A percentile compares a stretch with the other conserved stretches of the same genome.
These are phyloP conservation scores for Plumapathes pennacea DNA, from an alignment of 92 coral and sea anemone genomes.

Conservation along the genomic window DNA sequence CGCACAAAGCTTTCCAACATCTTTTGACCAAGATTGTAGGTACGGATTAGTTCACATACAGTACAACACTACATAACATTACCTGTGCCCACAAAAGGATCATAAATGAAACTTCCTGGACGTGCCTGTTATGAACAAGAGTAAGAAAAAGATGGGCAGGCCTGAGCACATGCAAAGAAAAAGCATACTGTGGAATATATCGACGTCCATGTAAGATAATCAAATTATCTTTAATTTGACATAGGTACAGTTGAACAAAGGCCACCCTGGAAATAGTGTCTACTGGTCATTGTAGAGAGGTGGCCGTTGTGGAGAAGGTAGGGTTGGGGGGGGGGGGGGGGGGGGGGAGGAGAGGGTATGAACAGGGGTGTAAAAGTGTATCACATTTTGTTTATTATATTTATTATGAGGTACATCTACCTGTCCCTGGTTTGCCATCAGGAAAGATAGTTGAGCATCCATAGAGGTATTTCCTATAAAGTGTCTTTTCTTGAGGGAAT, in stretches of 20 bases:
- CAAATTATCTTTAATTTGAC: too few relatives aligned
- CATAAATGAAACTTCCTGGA: conserved; percentile 73
- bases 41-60: too few relatives aligned
- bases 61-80: too few relatives aligned
- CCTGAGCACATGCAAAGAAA: background rate
- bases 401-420: conserved; percentile 46
- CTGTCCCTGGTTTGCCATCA: conserved; percentile 97
- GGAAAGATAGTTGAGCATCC: conserved; percentile 92
- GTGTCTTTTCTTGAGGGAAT: conserved; percentile 81
- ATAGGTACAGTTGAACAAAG: too few relatives aligned
- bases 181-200: too few relatives aligned
- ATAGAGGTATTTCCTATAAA: conserved; percentile 98
- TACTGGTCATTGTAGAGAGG: too few relatives aligned
- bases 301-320: too few relatives aligned
- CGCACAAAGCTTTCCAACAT: too few relatives aligned
- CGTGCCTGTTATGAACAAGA: conserved; percentile 45
- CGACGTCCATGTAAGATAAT: background rate
- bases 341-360: background rate
- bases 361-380: background rate
- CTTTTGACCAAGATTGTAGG: too few relatives aligned
- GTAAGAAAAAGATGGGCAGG: background rate
- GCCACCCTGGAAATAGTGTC: too few relatives aligned
- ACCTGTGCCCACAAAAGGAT: conserved; percentile 93
- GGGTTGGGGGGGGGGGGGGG: too few relatives aligned
- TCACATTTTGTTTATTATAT: background rate